phyloP scores from a whole-genome alignment of 2,113 vertebrate species.

The Daubentonia madagascariensis region DNA sequence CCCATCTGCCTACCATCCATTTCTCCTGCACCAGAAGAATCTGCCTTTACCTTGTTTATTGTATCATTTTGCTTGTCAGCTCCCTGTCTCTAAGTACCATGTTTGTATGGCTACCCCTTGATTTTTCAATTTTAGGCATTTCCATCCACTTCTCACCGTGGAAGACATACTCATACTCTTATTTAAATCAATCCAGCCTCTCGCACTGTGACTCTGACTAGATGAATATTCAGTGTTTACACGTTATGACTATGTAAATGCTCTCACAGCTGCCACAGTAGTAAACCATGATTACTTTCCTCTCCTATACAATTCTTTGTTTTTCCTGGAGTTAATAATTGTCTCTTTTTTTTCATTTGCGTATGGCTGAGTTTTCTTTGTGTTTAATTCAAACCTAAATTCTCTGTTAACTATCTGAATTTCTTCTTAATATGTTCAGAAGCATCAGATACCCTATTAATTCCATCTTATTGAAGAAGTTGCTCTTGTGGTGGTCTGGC shows the following conservation, averaged over 20 bases:
- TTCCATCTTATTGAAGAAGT: neutral
- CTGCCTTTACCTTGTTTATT: neutral
- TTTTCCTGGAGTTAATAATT: constrained; percentile 36
- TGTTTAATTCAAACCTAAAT: constrained; percentile 16
- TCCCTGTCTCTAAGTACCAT: neutral
- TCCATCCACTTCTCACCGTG: neutral
- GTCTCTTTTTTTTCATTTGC: neutral
- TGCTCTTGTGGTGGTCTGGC: neutral
- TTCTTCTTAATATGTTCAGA: neutral
- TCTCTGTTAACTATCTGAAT: neutral
- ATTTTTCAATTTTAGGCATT: constrained; percentile 22
- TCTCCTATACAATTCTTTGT: constrained; percentile 37
- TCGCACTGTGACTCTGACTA: neutral
- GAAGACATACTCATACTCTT: neutral
- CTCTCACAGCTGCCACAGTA: constrained; percentile 13
- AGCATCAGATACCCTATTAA: neutral
- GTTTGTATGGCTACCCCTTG: neutral
- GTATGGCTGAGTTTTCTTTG: neutral
- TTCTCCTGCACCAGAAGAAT: neutral
- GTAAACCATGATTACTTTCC: neutral
- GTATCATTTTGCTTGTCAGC: neutral
- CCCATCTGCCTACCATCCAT: neutral
- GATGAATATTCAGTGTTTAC: constrained; percentile 25
- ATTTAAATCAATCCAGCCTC: neutral
- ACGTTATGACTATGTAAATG: constrained; percentile 15